Base-by-base conservation (phyloP, 2,888 invertebrate species). In the Leucophenga montana region DNA sequence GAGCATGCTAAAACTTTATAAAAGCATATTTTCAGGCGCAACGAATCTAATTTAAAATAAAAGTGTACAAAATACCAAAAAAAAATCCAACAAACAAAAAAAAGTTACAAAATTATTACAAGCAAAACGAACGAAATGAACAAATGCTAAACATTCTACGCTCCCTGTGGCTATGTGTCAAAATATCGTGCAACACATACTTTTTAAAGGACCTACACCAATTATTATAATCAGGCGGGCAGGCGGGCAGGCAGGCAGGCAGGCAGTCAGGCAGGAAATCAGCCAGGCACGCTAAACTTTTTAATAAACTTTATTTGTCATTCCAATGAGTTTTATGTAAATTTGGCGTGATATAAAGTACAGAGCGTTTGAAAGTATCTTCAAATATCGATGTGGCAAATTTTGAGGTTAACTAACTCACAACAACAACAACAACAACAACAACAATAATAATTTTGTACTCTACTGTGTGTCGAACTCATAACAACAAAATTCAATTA, bases 401-500 rank as follows among this genome's bases (percentile, higher is more conserved):
- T 22, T 59, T 64, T 48, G 48, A 64, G 62, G 46, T 64, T 64
- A 48, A 48, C 20, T 39, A 22, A 64, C 46, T n/a, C n/a, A 22
- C 33, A 53, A 53, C 16, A 33, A 53, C 27, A 48, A 18, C n/a
- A 16, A 53, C 8, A 53, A 53, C n/a, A n/a, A 22, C 33, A 53
- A 53, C 16, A 33, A 53, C 27, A 48, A 18, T 6, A 16, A 53
- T 20, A 53, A 53, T 18, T 6, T 20, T 8, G 8, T 9, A 53
- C n/a, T 8, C 6, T 53, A 20, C 4, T n/a, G 3, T 9, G 16
- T 13, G 14, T 16, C 53, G 6, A 16, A 18, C 71, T 77, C 71
- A 77, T 78, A 80, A 81, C 80, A 83, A 80, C 82, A 79, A 81
- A 78, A 83, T 83, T 81, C 81, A 81, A 81, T 81, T 81, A 81